These are phyloP conservation scores for Drosophila takahashii DNA, from an alignment of 1,140 invertebrate species.

Conservation along the genomic window DNA sequence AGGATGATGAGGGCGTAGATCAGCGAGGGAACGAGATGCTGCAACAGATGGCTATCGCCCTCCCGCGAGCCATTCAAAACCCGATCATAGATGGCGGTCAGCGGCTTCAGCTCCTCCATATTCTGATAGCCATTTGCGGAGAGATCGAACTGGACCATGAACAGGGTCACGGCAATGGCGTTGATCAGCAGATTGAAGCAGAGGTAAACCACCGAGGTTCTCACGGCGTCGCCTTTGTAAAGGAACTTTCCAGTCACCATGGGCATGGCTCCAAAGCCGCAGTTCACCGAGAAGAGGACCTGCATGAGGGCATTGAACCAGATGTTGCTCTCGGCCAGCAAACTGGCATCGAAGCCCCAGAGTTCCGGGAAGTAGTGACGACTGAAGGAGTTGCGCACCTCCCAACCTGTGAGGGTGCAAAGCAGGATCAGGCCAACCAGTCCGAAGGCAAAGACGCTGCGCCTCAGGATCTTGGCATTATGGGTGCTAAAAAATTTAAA, in stretches of 20 bases:
- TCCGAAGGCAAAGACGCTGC: constrained; percentile 78
- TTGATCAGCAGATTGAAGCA: constrained; percentile 83
- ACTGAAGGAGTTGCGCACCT: constrained; percentile 74
- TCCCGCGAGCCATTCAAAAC: constrained; percentile 48
- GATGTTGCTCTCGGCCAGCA: constrained; percentile 70
- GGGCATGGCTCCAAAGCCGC: constrained; percentile 78
- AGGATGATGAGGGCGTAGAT: constrained; percentile 74
- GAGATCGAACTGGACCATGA: constrained; percentile 82
- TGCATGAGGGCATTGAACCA: constrained; percentile 84
- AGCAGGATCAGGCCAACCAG: constrained; percentile 67
- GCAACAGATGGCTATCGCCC: constrained; percentile 37
- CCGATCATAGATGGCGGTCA: constrained; percentile 82
- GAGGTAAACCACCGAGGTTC: constrained; percentile 82
- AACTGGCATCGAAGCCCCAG: constrained; percentile 61
- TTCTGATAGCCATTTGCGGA: constrained; percentile 55
- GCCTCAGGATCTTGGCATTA: constrained; percentile 74
- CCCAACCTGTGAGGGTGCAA: constrained; percentile 77
- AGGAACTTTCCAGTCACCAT: constrained; percentile 84
- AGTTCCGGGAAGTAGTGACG: constrained; percentile 73
- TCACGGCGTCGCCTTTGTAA: constrained; percentile 83
- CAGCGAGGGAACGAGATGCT: constrained; percentile 68
- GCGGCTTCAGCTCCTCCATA: constrained; percentile 78
- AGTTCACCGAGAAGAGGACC: constrained; percentile 79
- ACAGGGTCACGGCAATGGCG: constrained; percentile 80
- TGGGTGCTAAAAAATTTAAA: constrained; percentile 61